Evolutionary conservation across 2,113 vertebrate species (phyloP), one percentile per base, ranked within the genome.

Genomic region (Odontophorus gujanensis): DNA sequence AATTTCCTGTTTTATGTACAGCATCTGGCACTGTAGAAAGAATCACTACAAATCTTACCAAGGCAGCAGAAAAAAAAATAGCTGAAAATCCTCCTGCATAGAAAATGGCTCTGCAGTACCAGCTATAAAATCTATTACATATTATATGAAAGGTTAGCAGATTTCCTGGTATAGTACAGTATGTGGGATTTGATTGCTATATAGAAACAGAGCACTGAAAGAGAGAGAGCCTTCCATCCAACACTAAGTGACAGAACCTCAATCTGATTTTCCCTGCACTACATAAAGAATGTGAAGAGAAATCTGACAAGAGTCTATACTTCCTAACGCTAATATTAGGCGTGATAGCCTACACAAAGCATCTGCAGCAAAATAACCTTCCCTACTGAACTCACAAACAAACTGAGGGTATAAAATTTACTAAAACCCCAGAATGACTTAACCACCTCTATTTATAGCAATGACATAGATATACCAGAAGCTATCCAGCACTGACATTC

Each of bases 11-110:
- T 91, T 94, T 84, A 81, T 65, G 36, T 72, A 81, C 43, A 92
- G 84, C 81, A 94, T 75, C 80, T 95, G 85, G 80, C 36, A 73
- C 76, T 51, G 36, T 42, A 85, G 72, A 83, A 82, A 85, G 65
- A 85, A 86, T 15, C 34, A 74, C 2, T 51, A 34, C 75, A 91
- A 86, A 87, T 84, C 82, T 91, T 85, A 95, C 30, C 69, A 83
- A 90, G 51, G 73, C 65, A 90, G 80, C 57, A 95, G 81, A 65
- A 96, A 93, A 96, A 90, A 96, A 96, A 90, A 65, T 13, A 85
- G 55, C 65, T 94, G 75, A 85, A 88, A 93, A 87, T 55, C 42
- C 36, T 85, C 74, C 81, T 73, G 30, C 65, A 87, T 6, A 32
- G 58, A 89, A 89, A 94, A 92, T 0, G 5, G 34, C 53, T 93